phyloP scores from a whole-genome alignment of 2,113 vertebrate genomes.

The Eclectus roratus region DNA sequence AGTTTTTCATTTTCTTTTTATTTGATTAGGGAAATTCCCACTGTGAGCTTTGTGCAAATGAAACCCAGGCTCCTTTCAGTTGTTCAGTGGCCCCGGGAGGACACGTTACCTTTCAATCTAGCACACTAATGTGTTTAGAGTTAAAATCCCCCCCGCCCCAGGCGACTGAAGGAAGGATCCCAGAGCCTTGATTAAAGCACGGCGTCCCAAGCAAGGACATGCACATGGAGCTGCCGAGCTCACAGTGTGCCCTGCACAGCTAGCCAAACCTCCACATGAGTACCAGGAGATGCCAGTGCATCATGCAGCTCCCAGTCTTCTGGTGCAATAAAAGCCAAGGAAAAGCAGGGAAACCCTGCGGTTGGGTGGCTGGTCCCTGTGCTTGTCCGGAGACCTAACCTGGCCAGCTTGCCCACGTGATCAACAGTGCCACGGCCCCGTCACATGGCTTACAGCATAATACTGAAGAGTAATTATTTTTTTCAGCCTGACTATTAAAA shows the following conservation, averaged over 20 bases:
- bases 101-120: conserved; percentile 76
- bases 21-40: conserved; percentile 83
- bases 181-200: conserved; percentile 75
- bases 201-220: conserved; percentile 58
- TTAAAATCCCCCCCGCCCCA: conserved; percentile 64
- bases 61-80: conserved; percentile 76
- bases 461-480: conserved; percentile 13
- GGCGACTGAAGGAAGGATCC: conserved; percentile 74
- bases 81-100: conserved; percentile 71
- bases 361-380: background rate
- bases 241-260: background rate
- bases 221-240: conserved; percentile 18
- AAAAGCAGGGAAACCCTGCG: background rate
- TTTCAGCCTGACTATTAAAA: conserved; percentile 33
- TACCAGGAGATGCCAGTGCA: background rate
- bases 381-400: background rate
- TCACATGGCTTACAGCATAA: background rate
- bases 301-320: background rate
- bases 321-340: background rate
- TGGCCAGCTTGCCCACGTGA: background rate
- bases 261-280: accelerated
- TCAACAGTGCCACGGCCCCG: background rate
- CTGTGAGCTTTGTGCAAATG: conserved; percentile 71
- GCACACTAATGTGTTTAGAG: conserved; percentile 77
- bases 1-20: conserved; percentile 82